Evolutionary conservation across 2,797 vertebrate species (phyloP), one percentile per base, ranked within the genome.

Genomic region (Takifugu rubripes): DNA sequence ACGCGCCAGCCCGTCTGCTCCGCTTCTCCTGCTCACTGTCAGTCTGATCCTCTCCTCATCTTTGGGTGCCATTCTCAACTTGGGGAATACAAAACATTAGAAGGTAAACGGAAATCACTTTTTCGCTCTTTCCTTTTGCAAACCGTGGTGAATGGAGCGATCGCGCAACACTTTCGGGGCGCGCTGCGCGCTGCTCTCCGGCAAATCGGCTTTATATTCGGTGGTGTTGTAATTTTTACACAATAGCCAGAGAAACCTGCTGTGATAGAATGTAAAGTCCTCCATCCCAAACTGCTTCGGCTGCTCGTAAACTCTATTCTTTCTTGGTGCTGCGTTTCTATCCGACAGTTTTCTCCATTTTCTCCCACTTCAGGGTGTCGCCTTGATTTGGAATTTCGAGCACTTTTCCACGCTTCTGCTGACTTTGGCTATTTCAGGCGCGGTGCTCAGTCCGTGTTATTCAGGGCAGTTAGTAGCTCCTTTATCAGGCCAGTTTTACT

Each of bases 401-500:
- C 29, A 57, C 74, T 76, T 80, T 64, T 12, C 31, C 33, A 9
- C 43, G 29, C 25, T 29, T 43, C 68, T 52, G 8, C 8, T 33
- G 43, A 68, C 65, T 78, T 68, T 67, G 52, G 1, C 48, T 25
- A 58, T 52, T 42, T 21, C 9, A 21, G 49, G 33, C n/a, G 43
- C 40, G 33, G 48, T 10, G 47, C 7, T 49, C 58, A 56, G 59
- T 46, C 65, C 61, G 64, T 69, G 70, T 83, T 77, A 59, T 84
- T 75, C 67, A 58, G 66, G 64, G 68, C 68, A 65, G 73, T 73
- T 62, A 56, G 68, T 66, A 51, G 75, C 40, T 77, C 76, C 79
- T 86, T 89, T 86, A 84, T 85, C 68, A 45, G 49, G 68, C 64
- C 82, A 68, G 85, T 80, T 92, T 92, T 67, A 91, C 91, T 92